Evolutionary conservation across 1,140 invertebrate species (phyloP), one percentile per base, ranked within the genome.

Genomic region (Bombus huntii): DNA sequence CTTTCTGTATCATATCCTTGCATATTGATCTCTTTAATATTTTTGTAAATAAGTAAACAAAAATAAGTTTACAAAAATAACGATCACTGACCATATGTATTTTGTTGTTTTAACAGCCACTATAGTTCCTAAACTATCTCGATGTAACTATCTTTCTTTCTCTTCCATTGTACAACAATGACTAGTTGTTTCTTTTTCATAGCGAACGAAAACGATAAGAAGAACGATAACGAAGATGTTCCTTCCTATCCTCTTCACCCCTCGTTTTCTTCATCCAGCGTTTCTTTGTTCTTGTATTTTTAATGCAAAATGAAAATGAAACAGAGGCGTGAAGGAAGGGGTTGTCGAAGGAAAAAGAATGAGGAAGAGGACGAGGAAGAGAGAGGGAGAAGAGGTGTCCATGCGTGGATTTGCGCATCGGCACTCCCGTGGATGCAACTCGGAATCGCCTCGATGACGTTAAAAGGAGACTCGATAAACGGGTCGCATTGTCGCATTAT

Each of bases 391-490:
- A 47, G 44, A 88, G 93, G 93, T 94, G 93, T 93, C 92, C 90
- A 91, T 80, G 92, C 92, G 92, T 93, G 85, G 80, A 91, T 90
- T 93, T 91, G 88, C 91, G 92, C 93, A 91, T 93, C 91, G 79
- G 80, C 92, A 93, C 93, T 92, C 92, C 88, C 75, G 83, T 83
- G 81, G 81, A 87, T 83, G 85, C 81, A 65, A 70, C 73, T 83
- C 81, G 85, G 74, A 76, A 87, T 87, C 85, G 66, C 81, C 85
- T 83, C 81, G 85, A 87, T 87, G 83, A 85, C 83, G 83, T 85
- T 85, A 85, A 85, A 85, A 85, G 42, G 83, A 85, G 83, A 85
- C 83, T 85, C 83, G 77, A 85, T 85, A 85, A 85, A 85, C 83
- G 83, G 77, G 76, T 79, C 31, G 83, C 83, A 85, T 85, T 85